Conservation (phyloP, 2,113 vertebrate genomes). For the Alectura lathami region DNA sequence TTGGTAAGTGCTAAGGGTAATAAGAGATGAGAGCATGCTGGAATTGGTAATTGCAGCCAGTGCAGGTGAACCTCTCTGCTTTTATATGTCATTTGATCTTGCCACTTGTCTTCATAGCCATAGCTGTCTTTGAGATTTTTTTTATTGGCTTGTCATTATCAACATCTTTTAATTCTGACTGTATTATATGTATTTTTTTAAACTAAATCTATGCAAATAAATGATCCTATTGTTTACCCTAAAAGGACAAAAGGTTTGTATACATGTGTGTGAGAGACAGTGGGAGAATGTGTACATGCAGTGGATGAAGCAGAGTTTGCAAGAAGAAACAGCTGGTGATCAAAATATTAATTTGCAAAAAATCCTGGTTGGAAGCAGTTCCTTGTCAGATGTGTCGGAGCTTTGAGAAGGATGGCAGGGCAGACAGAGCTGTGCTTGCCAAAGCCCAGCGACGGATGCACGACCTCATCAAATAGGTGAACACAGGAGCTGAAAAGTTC, state of each 20-base stretch:
- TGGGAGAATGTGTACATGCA: background rate
- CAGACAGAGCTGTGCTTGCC: background rate
- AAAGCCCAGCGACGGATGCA: background rate
- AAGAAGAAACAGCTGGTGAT: background rate
- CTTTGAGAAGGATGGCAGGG: background rate
- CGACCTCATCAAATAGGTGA: background rate
- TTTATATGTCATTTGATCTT: background rate
- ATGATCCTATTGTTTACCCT: background rate
- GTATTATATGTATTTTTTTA: background rate
- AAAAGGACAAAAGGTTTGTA: background rate
- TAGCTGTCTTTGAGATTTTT: background rate
- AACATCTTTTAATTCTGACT: background rate
- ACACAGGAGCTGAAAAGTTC: conserved; percentile 64
- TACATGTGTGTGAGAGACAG: background rate
- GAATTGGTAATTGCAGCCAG: background rate
- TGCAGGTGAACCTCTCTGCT: background rate
- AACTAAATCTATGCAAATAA: background rate
- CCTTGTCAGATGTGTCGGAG: background rate
- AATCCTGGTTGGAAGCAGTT: background rate
- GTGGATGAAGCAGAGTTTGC: background rate
- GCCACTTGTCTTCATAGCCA: accelerated
- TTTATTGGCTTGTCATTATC: background rate
- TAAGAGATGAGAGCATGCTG: background rate
- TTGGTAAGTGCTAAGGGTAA: background rate
- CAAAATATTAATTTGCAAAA: background rate